Evolutionary conservation across 2,113 vertebrate species (phyloP).

Genomic region (Heterotilapia buettikoferi): DNA sequence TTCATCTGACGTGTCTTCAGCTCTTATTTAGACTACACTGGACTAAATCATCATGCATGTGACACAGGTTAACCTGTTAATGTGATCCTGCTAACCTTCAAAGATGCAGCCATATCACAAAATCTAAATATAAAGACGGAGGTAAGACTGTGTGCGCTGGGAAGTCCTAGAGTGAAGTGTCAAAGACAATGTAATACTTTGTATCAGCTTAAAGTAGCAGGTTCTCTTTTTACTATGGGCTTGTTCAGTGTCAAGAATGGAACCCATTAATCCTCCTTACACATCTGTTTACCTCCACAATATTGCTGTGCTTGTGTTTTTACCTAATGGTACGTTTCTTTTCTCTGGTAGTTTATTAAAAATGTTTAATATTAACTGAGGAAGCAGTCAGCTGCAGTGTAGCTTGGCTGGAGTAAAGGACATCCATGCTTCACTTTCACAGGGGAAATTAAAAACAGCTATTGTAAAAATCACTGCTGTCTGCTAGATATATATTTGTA

Average conservation of each 20-base stretch:
- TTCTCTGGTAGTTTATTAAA: neutral
- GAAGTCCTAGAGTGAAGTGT: neutral
- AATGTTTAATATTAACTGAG: neutral
- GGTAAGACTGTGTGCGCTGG: neutral
- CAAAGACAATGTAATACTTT: neutral
- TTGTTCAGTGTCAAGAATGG: neutral
- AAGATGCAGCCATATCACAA: neutral
- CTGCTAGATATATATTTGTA: neutral
- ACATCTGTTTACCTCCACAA: neutral
- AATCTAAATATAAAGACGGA: neutral
- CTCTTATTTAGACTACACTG: neutral
- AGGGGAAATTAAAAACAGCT: neutral
- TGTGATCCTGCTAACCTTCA: neutral
- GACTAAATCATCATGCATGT: neutral
- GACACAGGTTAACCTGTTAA: neutral
- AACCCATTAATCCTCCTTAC: neutral
- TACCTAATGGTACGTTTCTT: neutral
- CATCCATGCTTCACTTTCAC: neutral
- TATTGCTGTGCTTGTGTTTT: neutral
- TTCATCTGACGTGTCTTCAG: accelerated
- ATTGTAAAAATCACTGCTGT: neutral
- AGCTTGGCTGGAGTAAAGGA: neutral
- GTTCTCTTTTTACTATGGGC: neutral
- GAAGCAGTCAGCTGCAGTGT: neutral
- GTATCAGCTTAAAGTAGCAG: neutral